Evolutionary conservation across 2,888 invertebrate species (phyloP).

Genomic region (Tinea trinotella): DNA sequence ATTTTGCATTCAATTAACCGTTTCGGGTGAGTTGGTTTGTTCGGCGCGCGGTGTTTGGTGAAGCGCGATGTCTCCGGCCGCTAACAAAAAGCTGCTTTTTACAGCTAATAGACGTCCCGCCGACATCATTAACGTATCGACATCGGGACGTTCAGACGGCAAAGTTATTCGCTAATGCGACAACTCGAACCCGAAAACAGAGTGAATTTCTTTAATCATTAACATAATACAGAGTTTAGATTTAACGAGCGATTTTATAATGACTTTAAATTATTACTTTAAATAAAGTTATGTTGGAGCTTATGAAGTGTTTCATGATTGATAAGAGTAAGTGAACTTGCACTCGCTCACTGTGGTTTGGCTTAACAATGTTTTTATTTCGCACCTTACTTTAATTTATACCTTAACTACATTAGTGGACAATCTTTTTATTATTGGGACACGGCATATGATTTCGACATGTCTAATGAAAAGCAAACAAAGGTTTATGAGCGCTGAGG

Average conservation of each 20-base stretch:
- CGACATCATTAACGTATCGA: slow-evolving; percentile 69
- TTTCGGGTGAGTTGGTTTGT: slow-evolving; percentile 5
- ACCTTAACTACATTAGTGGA: too few relatives aligned
- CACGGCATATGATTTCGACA: too few relatives aligned
- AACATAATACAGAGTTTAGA: not conserved
- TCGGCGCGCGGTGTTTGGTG: slow-evolving; percentile 4
- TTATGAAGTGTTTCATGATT: too few relatives aligned
- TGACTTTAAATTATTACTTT: not conserved
- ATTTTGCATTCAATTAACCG: slow-evolving; percentile 9
- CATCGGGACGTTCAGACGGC: slow-evolving; percentile 30
- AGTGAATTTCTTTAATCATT: slow-evolving; percentile 1
- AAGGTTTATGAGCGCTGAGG: too few relatives aligned
- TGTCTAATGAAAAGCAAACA: too few relatives aligned
- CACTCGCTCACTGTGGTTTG: too few relatives aligned
- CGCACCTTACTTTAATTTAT: too few relatives aligned
- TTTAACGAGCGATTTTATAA: not conserved
- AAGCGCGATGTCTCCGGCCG: not conserved
- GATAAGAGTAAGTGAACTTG: too few relatives aligned
- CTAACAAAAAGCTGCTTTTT: slow-evolving; percentile 17
- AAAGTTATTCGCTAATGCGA: slow-evolving; percentile 71
- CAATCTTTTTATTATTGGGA: too few relatives aligned
- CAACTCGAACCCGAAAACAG: slow-evolving; percentile 50
- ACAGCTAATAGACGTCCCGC: slow-evolving; percentile 42
- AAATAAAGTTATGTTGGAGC: too few relatives aligned
- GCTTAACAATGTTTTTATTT: too few relatives aligned